These are phyloP conservation scores for Melanaphis sacchari DNA, from an alignment of 1,140 invertebrate genomes.

Conservation along the genomic window DNA sequence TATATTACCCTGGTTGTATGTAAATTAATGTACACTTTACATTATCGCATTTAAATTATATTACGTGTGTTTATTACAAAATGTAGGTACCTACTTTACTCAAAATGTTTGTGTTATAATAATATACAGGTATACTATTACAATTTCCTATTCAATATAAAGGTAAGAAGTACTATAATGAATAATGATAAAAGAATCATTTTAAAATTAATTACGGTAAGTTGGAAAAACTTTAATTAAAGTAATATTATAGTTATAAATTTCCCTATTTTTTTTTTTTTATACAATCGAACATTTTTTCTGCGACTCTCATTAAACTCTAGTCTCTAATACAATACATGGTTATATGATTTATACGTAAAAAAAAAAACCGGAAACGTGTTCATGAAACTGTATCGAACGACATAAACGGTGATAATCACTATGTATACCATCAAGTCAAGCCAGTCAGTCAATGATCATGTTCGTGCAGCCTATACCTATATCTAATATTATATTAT, in stretches of 20 bases:
- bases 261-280: neutral
- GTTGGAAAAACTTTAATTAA: neutral
- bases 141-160: neutral
- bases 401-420: neutral
- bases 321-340: neutral
- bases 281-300: neutral
- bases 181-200: neutral
- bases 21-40: conserved; percentile 5
- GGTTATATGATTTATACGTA: neutral
- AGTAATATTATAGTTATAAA: neutral
- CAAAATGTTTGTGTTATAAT: neutral
- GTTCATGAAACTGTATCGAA: conserved; percentile 36
- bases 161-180: neutral
- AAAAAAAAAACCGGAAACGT: conserved; percentile 38
- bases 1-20: conserved; percentile 20
- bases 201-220: neutral
- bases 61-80: neutral
- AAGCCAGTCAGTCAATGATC: neutral
- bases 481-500: neutral
- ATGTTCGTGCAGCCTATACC: neutral
- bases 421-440: neutral
- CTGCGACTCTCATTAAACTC: neutral
- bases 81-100: neutral
- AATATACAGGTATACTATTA: neutral
- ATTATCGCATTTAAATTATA: conserved; percentile 17